Conservation (phyloP, 2,113 vertebrate species). For the Mellivora capensis region DNA sequence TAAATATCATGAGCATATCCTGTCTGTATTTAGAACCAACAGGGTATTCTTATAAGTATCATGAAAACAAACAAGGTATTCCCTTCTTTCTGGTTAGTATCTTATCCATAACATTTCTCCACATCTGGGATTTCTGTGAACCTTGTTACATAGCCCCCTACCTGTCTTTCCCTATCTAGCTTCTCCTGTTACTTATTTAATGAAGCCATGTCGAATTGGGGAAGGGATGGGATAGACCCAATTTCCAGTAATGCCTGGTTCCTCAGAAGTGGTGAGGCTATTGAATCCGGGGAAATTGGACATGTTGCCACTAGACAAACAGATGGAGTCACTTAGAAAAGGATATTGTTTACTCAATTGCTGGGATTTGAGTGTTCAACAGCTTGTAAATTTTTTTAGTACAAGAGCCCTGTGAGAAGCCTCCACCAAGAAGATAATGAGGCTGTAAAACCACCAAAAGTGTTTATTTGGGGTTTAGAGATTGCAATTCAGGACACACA, state of each 20-base stretch:
- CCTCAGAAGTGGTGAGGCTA: neutral
- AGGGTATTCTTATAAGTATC: neutral
- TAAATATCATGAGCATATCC: neutral
- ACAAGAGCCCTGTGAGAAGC: neutral
- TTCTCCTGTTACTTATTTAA: neutral
- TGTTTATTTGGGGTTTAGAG: neutral
- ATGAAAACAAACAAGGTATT: neutral
- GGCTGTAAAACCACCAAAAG: neutral
- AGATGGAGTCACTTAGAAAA: neutral
- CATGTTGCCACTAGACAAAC: neutral
- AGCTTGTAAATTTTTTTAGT: neutral
- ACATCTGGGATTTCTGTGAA: neutral
- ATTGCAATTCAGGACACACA: neutral
- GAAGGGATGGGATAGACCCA: neutral
- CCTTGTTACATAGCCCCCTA: neutral
- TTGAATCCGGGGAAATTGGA: neutral
- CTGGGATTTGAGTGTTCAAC: neutral
- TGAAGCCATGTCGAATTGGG: neutral
- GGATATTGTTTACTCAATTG: neutral
- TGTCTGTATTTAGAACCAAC: neutral
- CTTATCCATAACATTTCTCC: neutral
- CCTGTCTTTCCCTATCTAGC: neutral
- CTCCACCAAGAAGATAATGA: neutral
- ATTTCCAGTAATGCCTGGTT: neutral
- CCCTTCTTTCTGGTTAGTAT: neutral